These are phyloP conservation scores for Steatocranus sp. DNA, from an alignment of 2,797 vertebrate genomes.

Conservation along the genomic window DNA sequence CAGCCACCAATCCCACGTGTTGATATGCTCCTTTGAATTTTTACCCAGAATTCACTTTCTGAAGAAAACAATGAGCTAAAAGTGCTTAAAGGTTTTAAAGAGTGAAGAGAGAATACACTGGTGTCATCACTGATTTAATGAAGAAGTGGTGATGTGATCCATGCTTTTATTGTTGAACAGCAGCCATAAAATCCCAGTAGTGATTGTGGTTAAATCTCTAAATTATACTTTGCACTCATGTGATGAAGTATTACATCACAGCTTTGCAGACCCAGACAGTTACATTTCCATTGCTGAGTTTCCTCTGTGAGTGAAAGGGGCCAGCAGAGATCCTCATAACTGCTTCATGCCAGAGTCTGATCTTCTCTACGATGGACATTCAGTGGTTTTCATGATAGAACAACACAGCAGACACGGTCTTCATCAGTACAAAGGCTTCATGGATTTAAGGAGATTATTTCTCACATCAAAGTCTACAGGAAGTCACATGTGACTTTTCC, in stretches of 20 bases:
- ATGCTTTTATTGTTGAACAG: background rate
- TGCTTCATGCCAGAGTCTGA: background rate
- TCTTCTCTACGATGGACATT: background rate
- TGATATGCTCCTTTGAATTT: background rate
- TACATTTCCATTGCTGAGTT: background rate
- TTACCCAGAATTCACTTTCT: background rate
- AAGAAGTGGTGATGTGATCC: background rate
- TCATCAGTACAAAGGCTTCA: background rate
- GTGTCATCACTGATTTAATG: background rate
- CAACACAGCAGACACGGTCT: background rate
- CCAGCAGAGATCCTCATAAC: background rate
- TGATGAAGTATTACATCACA: background rate
- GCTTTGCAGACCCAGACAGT: background rate
- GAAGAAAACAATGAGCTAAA: background rate
- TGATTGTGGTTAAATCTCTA: background rate
- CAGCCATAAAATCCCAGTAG: background rate
- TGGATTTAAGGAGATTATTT: background rate
- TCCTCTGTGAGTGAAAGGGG: background rate
- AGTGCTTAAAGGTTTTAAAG: background rate
- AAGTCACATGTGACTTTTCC: conserved; percentile 11
- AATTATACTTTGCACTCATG: background rate
- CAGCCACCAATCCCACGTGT: background rate
- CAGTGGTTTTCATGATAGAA: background rate
- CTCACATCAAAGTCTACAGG: background rate
- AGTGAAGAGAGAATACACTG: background rate